Percentiles rank a stretch among this genome's conserved stretches.
Conservation (phyloP, 2,797 vertebrate genomes). For the Neosilurus hyrtlii region DNA sequence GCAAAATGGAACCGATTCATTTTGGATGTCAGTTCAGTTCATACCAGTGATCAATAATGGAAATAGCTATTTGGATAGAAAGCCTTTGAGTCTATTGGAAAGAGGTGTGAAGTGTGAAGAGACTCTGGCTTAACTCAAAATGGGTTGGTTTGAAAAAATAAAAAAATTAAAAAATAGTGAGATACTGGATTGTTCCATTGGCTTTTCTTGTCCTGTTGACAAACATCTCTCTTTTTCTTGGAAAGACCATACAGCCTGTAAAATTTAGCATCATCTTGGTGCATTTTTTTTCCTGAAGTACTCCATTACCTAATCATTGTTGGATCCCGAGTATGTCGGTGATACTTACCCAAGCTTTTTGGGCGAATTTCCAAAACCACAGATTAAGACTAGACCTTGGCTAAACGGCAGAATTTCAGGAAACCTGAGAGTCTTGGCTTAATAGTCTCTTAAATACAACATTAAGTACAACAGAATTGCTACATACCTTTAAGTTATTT, state of each 20-base stretch:
- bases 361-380: neutral
- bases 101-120: slow-evolving; percentile 2
- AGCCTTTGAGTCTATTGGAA: neutral
- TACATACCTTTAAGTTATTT: neutral
- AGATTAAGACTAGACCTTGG: neutral
- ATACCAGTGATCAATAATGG: neutral
- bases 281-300: neutral
- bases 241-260: neutral
- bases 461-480: neutral
- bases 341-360: neutral
- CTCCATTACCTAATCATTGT: slow-evolving; percentile 28
- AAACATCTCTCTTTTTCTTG: neutral
- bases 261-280: neutral
- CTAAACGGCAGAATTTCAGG: neutral
- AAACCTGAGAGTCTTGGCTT: neutral
- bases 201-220: neutral
- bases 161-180: neutral
- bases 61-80: neutral
- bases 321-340: slow-evolving; percentile 2
- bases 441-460: neutral
- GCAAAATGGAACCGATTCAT: neutral
- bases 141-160: neutral
- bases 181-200: neutral
- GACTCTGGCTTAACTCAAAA: neutral
- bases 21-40: slow-evolving; percentile 9